Evolutionary conservation across 2,888 invertebrate species (phyloP).

Genomic region (Venusia cambrica): DNA sequence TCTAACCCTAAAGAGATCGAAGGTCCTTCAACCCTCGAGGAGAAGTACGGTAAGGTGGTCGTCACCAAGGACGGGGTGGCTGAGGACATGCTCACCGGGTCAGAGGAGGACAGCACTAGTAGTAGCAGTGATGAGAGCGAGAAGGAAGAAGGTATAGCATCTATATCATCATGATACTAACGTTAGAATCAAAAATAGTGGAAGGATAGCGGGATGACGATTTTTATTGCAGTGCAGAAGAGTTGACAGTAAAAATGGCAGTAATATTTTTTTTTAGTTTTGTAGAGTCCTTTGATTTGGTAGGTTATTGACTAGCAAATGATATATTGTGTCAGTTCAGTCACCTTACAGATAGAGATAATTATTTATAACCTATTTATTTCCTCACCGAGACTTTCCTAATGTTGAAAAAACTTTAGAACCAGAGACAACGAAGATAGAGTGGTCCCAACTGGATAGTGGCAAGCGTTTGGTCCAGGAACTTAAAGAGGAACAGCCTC

Average conservation of each 20-base stretch:
- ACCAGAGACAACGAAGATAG: constrained; percentile 48
- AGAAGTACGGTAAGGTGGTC: constrained; percentile 36
- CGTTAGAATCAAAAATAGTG: too few relatives aligned
- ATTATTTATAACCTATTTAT: too few relatives aligned
- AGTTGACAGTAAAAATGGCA: too few relatives aligned
- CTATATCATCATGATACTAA: too few relatives aligned
- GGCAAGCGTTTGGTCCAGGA: constrained; percentile 63
- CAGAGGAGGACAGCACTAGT: constrained; percentile 60
- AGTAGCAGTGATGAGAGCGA: constrained; percentile 47
- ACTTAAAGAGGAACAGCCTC: constrained; percentile 43
- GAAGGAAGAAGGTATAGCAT: constrained; percentile 31
- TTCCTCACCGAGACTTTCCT: too few relatives aligned
- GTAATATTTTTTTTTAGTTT: too few relatives aligned
- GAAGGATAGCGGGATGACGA: too few relatives aligned
- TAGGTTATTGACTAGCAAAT: too few relatives aligned
- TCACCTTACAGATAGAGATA: too few relatives aligned
- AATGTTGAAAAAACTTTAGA: constrained; percentile 33
- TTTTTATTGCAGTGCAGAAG: too few relatives aligned
- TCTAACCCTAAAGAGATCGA: constrained; percentile 28
- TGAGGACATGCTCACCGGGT: constrained; percentile 56
- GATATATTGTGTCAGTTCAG: too few relatives aligned
- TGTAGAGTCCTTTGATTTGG: too few relatives aligned
- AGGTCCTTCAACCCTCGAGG: constrained; percentile 34
- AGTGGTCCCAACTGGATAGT: constrained; percentile 58
- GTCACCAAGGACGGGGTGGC: constrained; percentile 47